These are phyloP conservation scores for Pangasius djambal DNA, from an alignment of 2,797 vertebrate species.

Conservation along the genomic window DNA sequence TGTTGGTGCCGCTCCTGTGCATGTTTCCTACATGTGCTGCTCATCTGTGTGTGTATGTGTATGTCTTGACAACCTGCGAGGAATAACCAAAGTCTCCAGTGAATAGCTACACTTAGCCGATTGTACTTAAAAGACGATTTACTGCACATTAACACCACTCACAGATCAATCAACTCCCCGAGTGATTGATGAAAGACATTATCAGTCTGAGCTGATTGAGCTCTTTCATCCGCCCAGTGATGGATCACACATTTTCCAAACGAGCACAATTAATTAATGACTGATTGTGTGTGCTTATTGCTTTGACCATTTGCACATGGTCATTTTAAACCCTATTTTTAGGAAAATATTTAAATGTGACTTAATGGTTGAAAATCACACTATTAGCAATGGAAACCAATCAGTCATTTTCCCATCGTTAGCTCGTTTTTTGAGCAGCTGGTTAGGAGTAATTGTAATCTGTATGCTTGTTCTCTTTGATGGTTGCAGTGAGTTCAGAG, in stretches of 20 bases:
- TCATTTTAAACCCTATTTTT: conserved; percentile 31
- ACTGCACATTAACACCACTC: conserved; percentile 33
- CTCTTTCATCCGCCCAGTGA: conserved; percentile 31
- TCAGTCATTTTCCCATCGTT: conserved; percentile 21
- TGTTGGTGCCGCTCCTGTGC: conserved; percentile 45
- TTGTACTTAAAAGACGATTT: conserved; percentile 13
- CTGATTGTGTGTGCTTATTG: not conserved
- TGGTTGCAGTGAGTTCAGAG: conserved; percentile 34
- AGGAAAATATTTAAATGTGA: conserved; percentile 25
- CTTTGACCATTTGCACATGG: not conserved
- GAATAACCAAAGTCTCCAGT: conserved; percentile 1
- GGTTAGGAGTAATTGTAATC: conserved; percentile 41
- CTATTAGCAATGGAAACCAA: conserved; percentile 22
- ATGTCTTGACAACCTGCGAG: conserved; percentile 5
- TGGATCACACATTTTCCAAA: conserved; percentile 19
- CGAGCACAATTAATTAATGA: conserved; percentile 13
- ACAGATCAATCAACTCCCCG: conserved; percentile 5
- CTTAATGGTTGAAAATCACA: conserved; percentile 33
- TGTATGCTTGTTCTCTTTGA: conserved; percentile 44
- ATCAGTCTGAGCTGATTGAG: conserved; percentile 57
- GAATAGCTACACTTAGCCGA: conserved; percentile 10
- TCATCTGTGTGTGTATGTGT: conserved; percentile 43
- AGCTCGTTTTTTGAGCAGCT: conserved; percentile 40
- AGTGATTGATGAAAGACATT: conserved; percentile 48
- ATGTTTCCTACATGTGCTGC: conserved; percentile 43